Percentiles rank a stretch among this genome's conserved stretches.
Conservation (phyloP, 1,140 invertebrate genomes). For the Vanessa tameamea region DNA sequence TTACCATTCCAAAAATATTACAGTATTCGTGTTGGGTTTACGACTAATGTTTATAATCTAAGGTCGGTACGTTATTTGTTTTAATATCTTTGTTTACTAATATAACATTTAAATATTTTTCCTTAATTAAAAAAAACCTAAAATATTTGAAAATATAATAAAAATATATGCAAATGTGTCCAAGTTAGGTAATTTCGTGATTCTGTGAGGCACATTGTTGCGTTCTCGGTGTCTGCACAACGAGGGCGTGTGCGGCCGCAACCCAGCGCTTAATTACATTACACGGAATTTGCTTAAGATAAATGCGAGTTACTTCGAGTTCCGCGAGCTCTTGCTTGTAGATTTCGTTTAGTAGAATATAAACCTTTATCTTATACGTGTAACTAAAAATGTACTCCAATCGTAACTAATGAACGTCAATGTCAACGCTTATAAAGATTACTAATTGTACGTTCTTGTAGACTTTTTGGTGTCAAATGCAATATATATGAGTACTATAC, state of each 20-base stretch:
- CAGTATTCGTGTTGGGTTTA: too few relatives aligned
- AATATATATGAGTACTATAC: too few relatives aligned
- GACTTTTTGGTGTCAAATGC: too few relatives aligned
- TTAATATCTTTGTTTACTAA: too few relatives aligned
- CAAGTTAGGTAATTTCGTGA: background rate
- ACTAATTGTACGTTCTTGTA: too few relatives aligned
- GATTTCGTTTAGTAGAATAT: background rate
- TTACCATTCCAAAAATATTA: too few relatives aligned
- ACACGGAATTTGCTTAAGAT: conserved; percentile 11
- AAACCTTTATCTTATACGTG: background rate
- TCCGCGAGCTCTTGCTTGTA: background rate
- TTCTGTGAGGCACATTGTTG: conserved; percentile 10
- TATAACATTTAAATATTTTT: too few relatives aligned
- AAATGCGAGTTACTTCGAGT: background rate
- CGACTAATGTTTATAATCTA: too few relatives aligned
- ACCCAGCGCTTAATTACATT: conserved; percentile 9
- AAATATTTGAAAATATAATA: background rate
- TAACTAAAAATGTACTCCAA: too few relatives aligned
- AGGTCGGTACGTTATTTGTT: too few relatives aligned
- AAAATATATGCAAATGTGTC: conserved; percentile 8
- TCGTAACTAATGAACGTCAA: too few relatives aligned
- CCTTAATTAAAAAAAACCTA: background rate
- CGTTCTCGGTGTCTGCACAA: conserved; percentile 6
- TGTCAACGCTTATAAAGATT: too few relatives aligned
- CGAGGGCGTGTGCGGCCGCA: conserved; percentile 6